These are phyloP conservation scores for Ylistrum balloti DNA, from an alignment of 1,140 invertebrate species.

Conservation along the genomic window DNA sequence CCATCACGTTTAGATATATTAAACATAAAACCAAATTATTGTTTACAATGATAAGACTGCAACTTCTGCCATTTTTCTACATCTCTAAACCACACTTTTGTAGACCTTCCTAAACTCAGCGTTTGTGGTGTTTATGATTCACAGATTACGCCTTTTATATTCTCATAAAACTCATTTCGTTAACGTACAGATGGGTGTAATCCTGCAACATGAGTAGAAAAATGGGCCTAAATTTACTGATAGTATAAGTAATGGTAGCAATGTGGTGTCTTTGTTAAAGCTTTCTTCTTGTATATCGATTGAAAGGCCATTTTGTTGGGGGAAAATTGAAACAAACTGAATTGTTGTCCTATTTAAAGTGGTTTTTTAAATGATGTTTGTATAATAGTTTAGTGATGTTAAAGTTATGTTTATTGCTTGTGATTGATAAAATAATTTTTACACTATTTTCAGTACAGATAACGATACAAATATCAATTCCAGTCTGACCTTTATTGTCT, in stretches of 20 bases:
- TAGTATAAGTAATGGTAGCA: not conserved
- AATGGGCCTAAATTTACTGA: not conserved
- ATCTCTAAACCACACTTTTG: not conserved
- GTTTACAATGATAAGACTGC: not conserved
- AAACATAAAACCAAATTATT: not conserved
- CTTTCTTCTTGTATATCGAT: not conserved
- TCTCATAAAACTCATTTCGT: not conserved
- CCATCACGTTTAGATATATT: not conserved
- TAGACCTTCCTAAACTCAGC: not conserved
- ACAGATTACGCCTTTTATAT: not conserved
- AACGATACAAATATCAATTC: too few species aligned
- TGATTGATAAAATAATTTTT: too few species aligned
- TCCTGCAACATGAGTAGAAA: not conserved
- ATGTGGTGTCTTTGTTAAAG: constrained; percentile 24
- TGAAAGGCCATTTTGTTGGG: too few species aligned
- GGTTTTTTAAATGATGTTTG: too few species aligned
- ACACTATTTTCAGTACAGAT: too few species aligned
- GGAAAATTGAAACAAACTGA: too few species aligned
- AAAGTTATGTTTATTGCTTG: too few species aligned
- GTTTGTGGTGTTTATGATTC: not conserved
- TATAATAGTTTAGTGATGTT: too few species aligned
- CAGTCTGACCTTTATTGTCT: too few species aligned
- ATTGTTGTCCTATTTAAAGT: too few species aligned
- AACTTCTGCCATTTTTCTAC: not conserved
- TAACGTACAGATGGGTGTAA: constrained; percentile 1